These are phyloP conservation scores for Drosophila barbarae DNA, from an alignment of 2,888 invertebrate species.

Conservation along the genomic window DNA sequence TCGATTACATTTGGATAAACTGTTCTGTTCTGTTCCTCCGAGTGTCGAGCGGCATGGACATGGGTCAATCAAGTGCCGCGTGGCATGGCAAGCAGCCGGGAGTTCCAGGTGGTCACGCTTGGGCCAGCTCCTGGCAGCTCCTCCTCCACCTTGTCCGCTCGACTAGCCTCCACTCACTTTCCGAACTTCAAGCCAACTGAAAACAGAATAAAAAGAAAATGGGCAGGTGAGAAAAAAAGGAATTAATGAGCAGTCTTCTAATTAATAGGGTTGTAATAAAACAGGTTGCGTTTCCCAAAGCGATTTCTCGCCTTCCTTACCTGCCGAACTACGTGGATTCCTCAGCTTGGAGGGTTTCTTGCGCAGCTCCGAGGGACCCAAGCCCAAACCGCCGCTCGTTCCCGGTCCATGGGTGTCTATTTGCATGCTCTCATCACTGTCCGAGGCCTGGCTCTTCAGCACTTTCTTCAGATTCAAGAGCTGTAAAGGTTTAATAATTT, in stretches of 20 bases:
- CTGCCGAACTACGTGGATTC: constrained; percentile 68
- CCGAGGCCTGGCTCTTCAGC: constrained; percentile 88
- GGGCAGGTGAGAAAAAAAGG: constrained; percentile 14
- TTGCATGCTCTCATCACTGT: constrained; percentile 92
- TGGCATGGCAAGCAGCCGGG: constrained; percentile 16
- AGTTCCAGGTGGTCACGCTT: constrained; percentile 10
- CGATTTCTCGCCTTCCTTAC: constrained; percentile 38
- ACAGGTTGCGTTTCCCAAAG: constrained; percentile 4
- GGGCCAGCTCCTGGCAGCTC: constrained; percentile 9
- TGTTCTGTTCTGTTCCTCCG: background rate
- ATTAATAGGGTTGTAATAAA: constrained; percentile 31
- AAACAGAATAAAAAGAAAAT: background rate
- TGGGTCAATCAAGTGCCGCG: constrained; percentile 19
- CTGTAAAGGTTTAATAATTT: constrained; percentile 79
- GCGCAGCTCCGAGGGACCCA: constrained; percentile 70
- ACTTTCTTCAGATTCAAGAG: constrained; percentile 93
- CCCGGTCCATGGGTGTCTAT: constrained; percentile 85
- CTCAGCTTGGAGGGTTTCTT: constrained; percentile 79
- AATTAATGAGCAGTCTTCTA: constrained; percentile 18
- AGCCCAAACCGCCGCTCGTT: constrained; percentile 53
- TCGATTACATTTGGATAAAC: constrained; percentile 3
- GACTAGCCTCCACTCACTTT: constrained; percentile 56
- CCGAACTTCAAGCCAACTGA: constrained; percentile 66
- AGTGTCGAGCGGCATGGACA: constrained; percentile 4
- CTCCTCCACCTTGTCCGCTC: constrained; percentile 18